phyloP scores from a whole-genome alignment of 2,113 vertebrate species.

The Oceanites oceanicus region DNA sequence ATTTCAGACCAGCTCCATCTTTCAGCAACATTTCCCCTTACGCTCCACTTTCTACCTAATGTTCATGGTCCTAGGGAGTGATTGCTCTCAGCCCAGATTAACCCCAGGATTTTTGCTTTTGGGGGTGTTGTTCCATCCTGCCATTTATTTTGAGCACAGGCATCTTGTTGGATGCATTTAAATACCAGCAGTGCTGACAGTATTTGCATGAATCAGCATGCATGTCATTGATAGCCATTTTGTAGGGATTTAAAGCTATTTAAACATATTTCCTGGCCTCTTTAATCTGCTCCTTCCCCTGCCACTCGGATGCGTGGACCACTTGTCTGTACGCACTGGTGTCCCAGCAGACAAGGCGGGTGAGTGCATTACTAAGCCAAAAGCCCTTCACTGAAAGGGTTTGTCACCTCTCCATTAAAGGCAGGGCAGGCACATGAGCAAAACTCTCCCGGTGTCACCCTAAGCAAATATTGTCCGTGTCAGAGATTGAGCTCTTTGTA shows the following conservation, averaged over 20 bases:
- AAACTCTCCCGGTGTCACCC: neutral
- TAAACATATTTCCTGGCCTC: neutral
- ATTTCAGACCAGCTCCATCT: neutral
- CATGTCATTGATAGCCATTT: neutral
- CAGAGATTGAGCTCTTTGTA: neutral
- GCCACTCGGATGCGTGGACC: neutral
- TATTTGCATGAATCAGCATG: neutral
- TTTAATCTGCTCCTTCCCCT: neutral
- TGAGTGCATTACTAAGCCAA: neutral
- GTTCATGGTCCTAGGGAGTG: fast-evolving
- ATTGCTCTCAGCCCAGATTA: neutral
- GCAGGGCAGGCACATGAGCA: neutral
- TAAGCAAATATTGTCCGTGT: neutral
- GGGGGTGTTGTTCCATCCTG: neutral
- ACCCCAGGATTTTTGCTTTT: neutral
- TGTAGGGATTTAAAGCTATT: neutral
- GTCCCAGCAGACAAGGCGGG: neutral
- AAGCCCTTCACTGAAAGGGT: neutral
- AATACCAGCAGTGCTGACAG: no score
- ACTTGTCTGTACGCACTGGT: fast-evolving
- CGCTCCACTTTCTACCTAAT: neutral
- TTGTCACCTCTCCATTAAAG: neutral
- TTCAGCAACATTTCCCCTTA: neutral
- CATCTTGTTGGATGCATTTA: neutral
- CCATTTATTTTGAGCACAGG: neutral